Conservation (phyloP, 2,113 vertebrate species). For the Mirounga angustirostris region DNA sequence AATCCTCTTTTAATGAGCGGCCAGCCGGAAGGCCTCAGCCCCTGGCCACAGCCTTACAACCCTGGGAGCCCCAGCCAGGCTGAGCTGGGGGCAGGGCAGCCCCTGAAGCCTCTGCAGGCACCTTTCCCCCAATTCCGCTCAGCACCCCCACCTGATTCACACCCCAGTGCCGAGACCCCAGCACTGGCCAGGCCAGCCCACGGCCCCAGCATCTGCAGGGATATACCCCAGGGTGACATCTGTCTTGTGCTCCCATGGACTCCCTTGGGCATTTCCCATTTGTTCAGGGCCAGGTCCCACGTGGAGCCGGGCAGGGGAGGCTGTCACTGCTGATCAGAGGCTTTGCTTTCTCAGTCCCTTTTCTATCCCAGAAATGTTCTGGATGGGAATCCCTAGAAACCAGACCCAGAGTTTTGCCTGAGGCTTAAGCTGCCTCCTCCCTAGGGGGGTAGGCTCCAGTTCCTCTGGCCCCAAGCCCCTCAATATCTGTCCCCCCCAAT, state of each 20-base stretch:
- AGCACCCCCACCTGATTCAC: neutral
- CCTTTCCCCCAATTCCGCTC: neutral
- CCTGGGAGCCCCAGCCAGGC: slow-evolving; percentile 48
- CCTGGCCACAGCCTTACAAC: slow-evolving; percentile 69
- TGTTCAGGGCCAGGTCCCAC: neutral
- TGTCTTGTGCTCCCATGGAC: neutral
- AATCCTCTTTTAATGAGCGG: slow-evolving; percentile 86
- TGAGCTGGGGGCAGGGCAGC: slow-evolving; percentile 53
- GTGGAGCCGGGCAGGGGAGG: neutral
- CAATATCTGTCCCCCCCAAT: neutral
- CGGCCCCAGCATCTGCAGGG: neutral
- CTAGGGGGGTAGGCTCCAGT: neutral
- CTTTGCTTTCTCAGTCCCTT: neutral
- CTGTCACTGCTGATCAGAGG: neutral
- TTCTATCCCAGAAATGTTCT: neutral
- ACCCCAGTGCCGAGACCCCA: neutral
- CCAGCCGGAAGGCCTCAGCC: slow-evolving; percentile 80
- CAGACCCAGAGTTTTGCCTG: neutral
- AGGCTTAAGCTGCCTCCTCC: neutral
- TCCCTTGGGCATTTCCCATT: neutral
- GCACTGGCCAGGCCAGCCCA: neutral
- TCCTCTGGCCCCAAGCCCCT: neutral
- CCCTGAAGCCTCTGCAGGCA: neutral
- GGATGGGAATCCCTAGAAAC: neutral
- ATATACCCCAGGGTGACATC: neutral